Evolutionary conservation across 2,888 invertebrate genomes (phyloP).

Genomic region (Erebia ligea): DNA sequence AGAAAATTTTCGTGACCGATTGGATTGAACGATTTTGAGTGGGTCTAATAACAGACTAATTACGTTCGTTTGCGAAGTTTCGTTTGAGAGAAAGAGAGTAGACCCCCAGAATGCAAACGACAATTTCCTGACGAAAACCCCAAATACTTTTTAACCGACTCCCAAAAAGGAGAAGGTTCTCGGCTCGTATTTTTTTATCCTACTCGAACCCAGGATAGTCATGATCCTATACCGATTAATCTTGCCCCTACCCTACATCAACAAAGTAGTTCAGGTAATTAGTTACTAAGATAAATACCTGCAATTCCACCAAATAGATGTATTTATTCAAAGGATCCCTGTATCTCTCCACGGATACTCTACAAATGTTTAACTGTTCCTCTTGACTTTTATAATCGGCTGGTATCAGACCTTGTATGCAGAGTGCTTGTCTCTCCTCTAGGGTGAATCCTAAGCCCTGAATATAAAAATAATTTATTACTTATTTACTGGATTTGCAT

Average conservation of each 20-base stretch:
- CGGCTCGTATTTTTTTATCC: neutral
- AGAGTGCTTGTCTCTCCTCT: slow-evolving; percentile 96
- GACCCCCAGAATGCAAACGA: no score
- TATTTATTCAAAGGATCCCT: slow-evolving; percentile 97
- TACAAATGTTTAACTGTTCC: slow-evolving; percentile 95
- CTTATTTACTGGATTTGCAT: neutral
- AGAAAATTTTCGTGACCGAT: no score
- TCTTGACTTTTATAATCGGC: slow-evolving; percentile 97
- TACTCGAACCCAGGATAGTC: no score
- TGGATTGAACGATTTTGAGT: no score
- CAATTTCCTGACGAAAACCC: no score
- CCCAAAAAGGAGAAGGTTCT: no score
- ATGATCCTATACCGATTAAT: no score
- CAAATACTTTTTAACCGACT: no score
- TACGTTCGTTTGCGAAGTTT: no score
- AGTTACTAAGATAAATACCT: slow-evolving; percentile 69
- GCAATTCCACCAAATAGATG: slow-evolving; percentile 95
- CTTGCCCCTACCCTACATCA: slow-evolving; percentile 8
- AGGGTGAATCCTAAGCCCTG: slow-evolving; percentile 98
- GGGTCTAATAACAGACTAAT: no score
- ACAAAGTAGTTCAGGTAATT: no score
- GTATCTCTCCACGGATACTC: slow-evolving; percentile 95
- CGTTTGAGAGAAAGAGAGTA: no score
- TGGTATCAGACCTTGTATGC: slow-evolving; percentile 98
- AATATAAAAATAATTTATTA: slow-evolving; percentile 42